Base-by-base conservation (phyloP, 1,140 invertebrate genomes). In the Drosophila leontia region DNA sequence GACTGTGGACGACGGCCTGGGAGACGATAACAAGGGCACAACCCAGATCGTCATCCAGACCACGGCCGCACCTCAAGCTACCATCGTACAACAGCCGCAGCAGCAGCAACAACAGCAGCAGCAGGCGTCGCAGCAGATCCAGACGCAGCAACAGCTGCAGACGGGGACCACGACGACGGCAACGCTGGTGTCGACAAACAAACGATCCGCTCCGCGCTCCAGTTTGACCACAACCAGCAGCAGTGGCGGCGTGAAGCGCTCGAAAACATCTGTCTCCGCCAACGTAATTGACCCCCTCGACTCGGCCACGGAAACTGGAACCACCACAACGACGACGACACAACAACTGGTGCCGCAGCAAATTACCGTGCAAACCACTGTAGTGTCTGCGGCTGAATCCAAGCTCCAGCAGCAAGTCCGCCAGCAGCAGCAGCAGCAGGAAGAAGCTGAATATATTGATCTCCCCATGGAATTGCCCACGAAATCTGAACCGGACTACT, bases 401-500 rank as follows among this genome's bases (percentile, higher is more conserved):
- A 83, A 76, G 34, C 60, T 69, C 34, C 79, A 59, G 26, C 78
- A 86, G 37, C 81, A 84, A 42, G 72, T 74, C 23, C 69, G 65
- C 32, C 80, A 75, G 44, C 65, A 76, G 37, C 63, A 76, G 37
- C 63, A 78, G 41, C 80, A 82, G 37, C 81, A 90, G 53, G 86
- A 85, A 41, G 91, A 92, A 77, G 59, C 86, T 32, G 91, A 92
- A 74, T 92, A 86, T 51, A 92, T 92, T 87, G 91, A 92, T 76
- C 82, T 92, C 75, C 91, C 91, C 17, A 93, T 93, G 59, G 91
- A 93, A 74, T 72, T 93, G 47, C 82, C 91, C 29, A 93, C 92
- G n/a, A 93, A 93, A 84, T 91, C 92, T 23, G 92, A 93, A 86
- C 92, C 92, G 32, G 92, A 93, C 56, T 93, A 93, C 59, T 78